Percentiles rank a stretch among this genome's conserved stretches.
Evolutionary conservation across 2,113 vertebrate genomes (phyloP).

Genomic region (Oenanthe oenanthe): DNA sequence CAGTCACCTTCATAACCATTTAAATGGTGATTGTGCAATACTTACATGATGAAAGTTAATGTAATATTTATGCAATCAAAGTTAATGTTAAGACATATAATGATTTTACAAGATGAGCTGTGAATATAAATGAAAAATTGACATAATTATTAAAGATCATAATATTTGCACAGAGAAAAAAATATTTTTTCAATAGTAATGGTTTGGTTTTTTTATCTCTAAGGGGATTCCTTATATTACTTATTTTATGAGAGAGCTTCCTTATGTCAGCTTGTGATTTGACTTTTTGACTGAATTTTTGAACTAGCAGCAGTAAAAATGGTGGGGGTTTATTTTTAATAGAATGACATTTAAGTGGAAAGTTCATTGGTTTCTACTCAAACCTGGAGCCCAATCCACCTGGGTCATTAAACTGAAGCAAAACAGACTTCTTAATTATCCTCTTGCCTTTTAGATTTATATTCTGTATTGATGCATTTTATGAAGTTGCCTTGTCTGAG

Average conservation of each 20-base stretch:
- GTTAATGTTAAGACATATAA: conserved; percentile 75
- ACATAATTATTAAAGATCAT: conserved; percentile 77
- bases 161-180: conserved; percentile 72
- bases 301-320: neutral
- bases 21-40: conserved; percentile 66
- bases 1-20: conserved; percentile 63
- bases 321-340: neutral
- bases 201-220: conserved; percentile 54
- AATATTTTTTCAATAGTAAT: conserved; percentile 59
- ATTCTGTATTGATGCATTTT: neutral
- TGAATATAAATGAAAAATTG: conserved; percentile 79
- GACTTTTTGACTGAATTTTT: conserved; percentile 3
- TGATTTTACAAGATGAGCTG: conserved; percentile 64
- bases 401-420: neutral
- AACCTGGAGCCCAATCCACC: neutral
- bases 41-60: conserved; percentile 75
- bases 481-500: neutral
- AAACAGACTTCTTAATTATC: neutral
- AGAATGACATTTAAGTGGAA: neutral
- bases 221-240: conserved; percentile 32
- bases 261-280: neutral
- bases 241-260: conserved; percentile 39
- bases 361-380: neutral
- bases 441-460: neutral
- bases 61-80: conserved; percentile 82